phyloP scores from a whole-genome alignment of 1,140 invertebrate species.

The Lutraria rhynchaena region DNA sequence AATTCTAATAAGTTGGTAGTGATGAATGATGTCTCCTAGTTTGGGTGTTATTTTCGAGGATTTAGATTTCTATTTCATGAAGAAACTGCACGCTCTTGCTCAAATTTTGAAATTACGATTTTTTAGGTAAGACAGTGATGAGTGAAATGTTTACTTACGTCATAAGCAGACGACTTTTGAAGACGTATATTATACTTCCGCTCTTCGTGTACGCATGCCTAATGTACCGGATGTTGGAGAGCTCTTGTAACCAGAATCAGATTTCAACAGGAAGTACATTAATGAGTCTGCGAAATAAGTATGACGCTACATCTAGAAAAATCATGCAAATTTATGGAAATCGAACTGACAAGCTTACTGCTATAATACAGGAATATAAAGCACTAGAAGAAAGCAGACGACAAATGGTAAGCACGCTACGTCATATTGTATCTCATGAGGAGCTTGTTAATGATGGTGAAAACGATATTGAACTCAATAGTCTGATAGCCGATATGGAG shows the following conservation, averaged over 20 bases:
- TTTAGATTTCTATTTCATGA: background rate
- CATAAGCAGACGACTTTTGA: constrained; percentile 8
- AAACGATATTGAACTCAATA: background rate
- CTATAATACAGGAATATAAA: constrained; percentile 33
- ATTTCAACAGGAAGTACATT: background rate
- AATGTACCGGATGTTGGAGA: constrained; percentile 46
- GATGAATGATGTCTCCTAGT: background rate
- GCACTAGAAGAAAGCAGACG: constrained; percentile 4
- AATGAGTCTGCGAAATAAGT: background rate
- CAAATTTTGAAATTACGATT: background rate
- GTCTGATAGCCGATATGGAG: background rate
- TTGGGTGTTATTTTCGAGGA: background rate
- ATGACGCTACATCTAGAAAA: constrained; percentile 13
- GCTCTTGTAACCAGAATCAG: background rate
- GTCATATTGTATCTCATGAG: background rate
- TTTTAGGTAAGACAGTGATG: background rate
- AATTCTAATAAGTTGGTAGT: background rate
- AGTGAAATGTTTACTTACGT: constrained; percentile 27
- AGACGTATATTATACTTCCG: constrained; percentile 32
- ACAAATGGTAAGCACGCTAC: background rate
- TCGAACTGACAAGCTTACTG: background rate
- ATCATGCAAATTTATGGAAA: constrained; percentile 15
- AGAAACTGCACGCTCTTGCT: background rate
- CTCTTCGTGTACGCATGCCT: constrained; percentile 38
- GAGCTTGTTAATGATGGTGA: background rate